phyloP scores from a whole-genome alignment of 1,140 invertebrate species.

The Drosophila obscura region DNA sequence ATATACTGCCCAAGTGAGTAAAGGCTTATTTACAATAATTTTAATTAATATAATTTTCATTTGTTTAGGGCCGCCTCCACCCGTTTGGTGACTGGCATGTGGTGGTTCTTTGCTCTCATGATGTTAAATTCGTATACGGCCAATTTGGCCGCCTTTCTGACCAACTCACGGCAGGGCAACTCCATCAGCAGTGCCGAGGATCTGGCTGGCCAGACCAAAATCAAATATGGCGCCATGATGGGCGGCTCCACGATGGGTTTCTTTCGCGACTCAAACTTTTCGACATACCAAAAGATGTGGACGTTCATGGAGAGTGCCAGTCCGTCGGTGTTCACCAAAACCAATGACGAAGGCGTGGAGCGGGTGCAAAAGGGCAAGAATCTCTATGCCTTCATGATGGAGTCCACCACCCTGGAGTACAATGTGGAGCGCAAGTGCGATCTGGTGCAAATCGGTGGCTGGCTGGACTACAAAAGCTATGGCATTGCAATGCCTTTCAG shows the following conservation, averaged over 20 bases:
- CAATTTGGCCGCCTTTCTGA: slow-evolving; percentile 97
- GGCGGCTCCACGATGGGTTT: slow-evolving; percentile 91
- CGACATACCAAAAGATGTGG: slow-evolving; percentile 86
- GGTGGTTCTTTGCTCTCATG: slow-evolving; percentile 99
- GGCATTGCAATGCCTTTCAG: slow-evolving; percentile 89
- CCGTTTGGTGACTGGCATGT: slow-evolving; percentile 92
- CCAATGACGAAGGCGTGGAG: slow-evolving; percentile 92
- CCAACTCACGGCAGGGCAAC: slow-evolving; percentile 92
- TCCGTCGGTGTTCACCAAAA: slow-evolving; percentile 90
- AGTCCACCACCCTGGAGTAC: slow-evolving; percentile 96
- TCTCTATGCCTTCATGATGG: slow-evolving; percentile 97
- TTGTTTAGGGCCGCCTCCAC: slow-evolving; percentile 91
- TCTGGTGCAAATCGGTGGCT: slow-evolving; percentile 95
- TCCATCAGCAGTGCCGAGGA: slow-evolving; percentile 96
- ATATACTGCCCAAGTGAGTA: slow-evolving; percentile 87
- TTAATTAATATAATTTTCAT: slow-evolving; percentile 84
- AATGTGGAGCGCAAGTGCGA: slow-evolving; percentile 95
- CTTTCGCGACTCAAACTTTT: slow-evolving; percentile 85
- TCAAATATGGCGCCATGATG: slow-evolving; percentile 92
- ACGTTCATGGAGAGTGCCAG: slow-evolving; percentile 89
- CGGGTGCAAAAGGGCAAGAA: slow-evolving; percentile 90
- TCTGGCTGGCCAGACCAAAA: slow-evolving; percentile 93
- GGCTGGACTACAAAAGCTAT: slow-evolving; percentile 93
- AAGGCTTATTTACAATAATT: slow-evolving; percentile 83
- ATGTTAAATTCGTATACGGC: slow-evolving; percentile 98